These are phyloP conservation scores for Copidosoma aretas DNA, from an alignment of 2,888 invertebrate species.

Conservation along the genomic window DNA sequence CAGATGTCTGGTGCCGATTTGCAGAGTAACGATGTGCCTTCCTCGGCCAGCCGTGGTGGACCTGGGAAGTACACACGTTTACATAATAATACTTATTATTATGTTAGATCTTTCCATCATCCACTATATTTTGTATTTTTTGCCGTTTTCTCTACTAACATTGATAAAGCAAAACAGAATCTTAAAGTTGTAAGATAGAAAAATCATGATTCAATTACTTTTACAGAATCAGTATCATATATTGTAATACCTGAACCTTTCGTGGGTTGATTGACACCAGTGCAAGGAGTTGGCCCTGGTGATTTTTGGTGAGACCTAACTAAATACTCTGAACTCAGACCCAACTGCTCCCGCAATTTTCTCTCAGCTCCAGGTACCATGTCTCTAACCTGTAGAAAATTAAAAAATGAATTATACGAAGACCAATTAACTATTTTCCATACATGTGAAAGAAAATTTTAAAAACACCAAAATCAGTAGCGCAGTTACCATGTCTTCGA, in stretches of 20 bases:
- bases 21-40: constrained; percentile 59
- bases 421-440: no score
- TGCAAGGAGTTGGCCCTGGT: constrained; percentile 55
- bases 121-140: no score
- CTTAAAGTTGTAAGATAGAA: no score
- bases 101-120: no score
- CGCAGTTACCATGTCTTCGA: constrained; percentile 69
- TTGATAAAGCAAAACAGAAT: no score
- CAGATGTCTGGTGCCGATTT: constrained; percentile 61
- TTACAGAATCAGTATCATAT: background rate
- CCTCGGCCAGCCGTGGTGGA: constrained; percentile 55
- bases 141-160: no score
- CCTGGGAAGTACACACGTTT: constrained; percentile 40
- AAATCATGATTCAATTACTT: no score
- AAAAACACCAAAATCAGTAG: no score
- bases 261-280: constrained; percentile 54
- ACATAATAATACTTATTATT: no score
- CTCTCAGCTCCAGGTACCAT: constrained; percentile 70
- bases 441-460: background rate
- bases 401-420: no score
- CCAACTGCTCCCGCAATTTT: constrained; percentile 66
- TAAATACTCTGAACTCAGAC: constrained; percentile 65
- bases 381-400: constrained; percentile 63
- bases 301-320: constrained; percentile 61
- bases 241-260: constrained; percentile 51